A percentile compares a stretch with the other conserved stretches of the same genome.
Evolutionary conservation across 1,140 invertebrate species (phyloP).

Genomic region (Holotrichia oblita): DNA sequence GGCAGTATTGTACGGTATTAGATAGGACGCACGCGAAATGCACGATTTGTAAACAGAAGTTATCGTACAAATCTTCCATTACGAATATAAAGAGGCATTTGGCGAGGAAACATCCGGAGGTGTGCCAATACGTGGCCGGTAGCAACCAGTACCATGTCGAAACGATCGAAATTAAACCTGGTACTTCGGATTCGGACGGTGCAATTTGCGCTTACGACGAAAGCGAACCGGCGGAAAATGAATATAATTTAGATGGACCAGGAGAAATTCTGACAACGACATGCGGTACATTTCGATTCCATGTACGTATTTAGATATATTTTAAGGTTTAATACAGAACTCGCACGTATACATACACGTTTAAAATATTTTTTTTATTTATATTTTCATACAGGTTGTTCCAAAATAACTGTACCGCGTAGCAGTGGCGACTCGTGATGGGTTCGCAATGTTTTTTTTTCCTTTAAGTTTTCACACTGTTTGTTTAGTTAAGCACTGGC

Average conservation of each 20-base stretch:
- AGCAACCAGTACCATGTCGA: conserved; percentile 15
- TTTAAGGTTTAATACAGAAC: no score
- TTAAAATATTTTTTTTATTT: background rate
- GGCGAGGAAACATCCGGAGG: conserved; percentile 15
- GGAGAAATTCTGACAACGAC: background rate
- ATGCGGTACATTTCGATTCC: conserved; percentile 2
- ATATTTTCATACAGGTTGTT: no score
- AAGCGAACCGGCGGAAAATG: background rate
- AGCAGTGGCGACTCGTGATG: no score
- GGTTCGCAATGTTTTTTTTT: no score
- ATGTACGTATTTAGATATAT: background rate
- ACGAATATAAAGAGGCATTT: conserved; percentile 16
- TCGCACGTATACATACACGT: no score
- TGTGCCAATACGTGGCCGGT: conserved; percentile 9
- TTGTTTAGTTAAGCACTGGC: no score
- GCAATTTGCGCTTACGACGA: background rate
- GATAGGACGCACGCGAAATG: conserved; percentile 19
- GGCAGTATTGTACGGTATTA: conserved; percentile 7
- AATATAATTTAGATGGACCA: background rate
- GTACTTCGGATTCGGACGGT: conserved; percentile 9
- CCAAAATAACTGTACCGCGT: no score
- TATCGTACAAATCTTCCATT: conserved; percentile 5
- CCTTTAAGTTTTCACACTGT: no score
- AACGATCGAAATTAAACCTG: conserved; percentile 22
- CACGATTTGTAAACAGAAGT: background rate